Percentiles rank a stretch among this genome's conserved stretches.
Conservation (phyloP, 2,797 vertebrate genomes). For the Acrocephalus scirpaceus region DNA sequence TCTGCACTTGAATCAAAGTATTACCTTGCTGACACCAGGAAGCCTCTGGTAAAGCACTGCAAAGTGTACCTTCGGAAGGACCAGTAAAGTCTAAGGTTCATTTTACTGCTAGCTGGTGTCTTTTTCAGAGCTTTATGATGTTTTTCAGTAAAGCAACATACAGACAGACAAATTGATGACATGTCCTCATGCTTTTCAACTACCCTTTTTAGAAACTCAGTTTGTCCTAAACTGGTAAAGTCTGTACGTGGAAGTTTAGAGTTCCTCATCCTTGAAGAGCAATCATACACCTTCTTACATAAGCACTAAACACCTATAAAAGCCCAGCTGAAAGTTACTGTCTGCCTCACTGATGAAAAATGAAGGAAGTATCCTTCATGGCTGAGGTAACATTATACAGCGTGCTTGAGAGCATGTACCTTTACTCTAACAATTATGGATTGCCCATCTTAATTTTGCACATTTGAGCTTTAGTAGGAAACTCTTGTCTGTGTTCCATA, state of each 20-base stretch:
- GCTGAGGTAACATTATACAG: background rate
- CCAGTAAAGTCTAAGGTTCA: background rate
- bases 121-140: background rate
- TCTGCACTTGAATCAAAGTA: background rate
- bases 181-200: background rate
- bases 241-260: background rate
- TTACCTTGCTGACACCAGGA: background rate
- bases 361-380: background rate
- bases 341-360: background rate
- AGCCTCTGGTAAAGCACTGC: background rate
- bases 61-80: background rate
- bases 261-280: constrained; percentile 47
- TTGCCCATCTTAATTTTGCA: background rate
- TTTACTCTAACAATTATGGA: background rate
- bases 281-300: background rate
- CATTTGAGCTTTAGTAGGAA: background rate
- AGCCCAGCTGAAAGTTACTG: background rate
- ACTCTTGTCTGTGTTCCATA: rapidly evolving
- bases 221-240: background rate
- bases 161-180: background rate
- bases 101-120: background rate
- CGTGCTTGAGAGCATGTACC: background rate
- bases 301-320: constrained; percentile 21
- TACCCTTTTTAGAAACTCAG: background rate
- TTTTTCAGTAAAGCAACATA: background rate